A percentile compares a stretch with the other conserved stretches of the same genome.
These are phyloP conservation scores for Scaptomyza flava DNA, from an alignment of 2,888 invertebrate genomes.

Conservation along the genomic window DNA sequence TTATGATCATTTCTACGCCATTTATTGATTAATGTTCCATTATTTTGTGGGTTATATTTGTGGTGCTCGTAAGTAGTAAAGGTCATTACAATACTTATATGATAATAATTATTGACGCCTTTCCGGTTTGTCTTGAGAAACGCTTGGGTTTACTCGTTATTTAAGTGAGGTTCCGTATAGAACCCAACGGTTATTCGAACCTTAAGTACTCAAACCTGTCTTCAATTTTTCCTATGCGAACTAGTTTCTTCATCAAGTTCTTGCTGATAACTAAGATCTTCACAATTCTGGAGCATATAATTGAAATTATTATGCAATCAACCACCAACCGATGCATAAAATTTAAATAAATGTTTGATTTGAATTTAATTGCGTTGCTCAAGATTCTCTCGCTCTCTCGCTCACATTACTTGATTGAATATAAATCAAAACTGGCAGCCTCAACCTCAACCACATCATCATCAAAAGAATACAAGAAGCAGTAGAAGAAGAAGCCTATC, in stretches of 20 bases:
- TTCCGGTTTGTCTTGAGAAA: conserved; percentile 59
- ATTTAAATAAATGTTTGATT: conserved; percentile 83
- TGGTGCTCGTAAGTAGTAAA: background rate
- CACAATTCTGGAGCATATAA: conserved; percentile 15
- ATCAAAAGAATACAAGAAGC: conserved; percentile 9
- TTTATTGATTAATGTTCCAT: conserved; percentile 82
- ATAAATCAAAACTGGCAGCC: conserved; percentile 59
- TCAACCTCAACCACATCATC: conserved; percentile 33
- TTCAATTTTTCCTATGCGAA: background rate
- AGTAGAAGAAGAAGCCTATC: conserved; percentile 31
- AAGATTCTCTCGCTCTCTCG: background rate
- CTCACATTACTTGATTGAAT: conserved; percentile 48
- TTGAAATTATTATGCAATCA: conserved; percentile 64
- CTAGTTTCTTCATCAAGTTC: background rate
- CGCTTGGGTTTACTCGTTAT: too few relatives aligned
- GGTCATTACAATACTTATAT: conserved; percentile 25
- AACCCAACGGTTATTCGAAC: conserved; percentile 9
- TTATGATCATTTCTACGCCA: conserved; percentile 45
- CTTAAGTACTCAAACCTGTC: background rate
- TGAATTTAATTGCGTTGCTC: conserved; percentile 77
- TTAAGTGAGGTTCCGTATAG: background rate
- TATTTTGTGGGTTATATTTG: conserved; percentile 50
- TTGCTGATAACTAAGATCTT: too few relatives aligned
- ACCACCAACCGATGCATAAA: conserved; percentile 78
- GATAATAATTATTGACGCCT: conserved; percentile 67